Percentiles rank a stretch among this genome's conserved stretches.
Conservation (phyloP, 2,888 invertebrate genomes). For the Machimus atricapillus region DNA sequence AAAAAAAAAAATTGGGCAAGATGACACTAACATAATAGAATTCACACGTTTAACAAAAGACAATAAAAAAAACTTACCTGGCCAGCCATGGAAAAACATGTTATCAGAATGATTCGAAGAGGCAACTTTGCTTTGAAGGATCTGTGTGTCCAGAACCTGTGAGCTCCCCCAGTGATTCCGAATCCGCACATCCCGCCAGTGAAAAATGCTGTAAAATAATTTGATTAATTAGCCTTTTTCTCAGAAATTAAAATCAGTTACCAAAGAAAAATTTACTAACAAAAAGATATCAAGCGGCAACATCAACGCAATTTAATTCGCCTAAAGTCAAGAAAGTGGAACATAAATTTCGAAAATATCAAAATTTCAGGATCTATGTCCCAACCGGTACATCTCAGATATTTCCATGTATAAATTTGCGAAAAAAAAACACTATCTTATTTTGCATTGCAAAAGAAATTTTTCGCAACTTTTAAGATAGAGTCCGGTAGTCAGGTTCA, state of each 20-base stretch:
- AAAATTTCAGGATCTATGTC: background rate
- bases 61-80: constrained; percentile 65
- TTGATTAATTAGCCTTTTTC: background rate
- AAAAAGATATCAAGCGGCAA: background rate
- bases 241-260: background rate
- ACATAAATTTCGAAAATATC: background rate
- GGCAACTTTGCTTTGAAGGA: constrained; percentile 72
- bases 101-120: constrained; percentile 67
- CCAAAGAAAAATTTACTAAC: background rate
- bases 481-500: background rate
- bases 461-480: background rate
- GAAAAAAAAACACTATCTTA: background rate
- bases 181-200: constrained; percentile 69
- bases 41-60: background rate
- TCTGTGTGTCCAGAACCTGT: constrained; percentile 73
- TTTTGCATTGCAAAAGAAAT: background rate
- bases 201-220: constrained; percentile 60
- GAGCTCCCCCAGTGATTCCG: constrained; percentile 74
- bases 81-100: constrained; percentile 70
- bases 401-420: background rate
- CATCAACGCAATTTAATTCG: background rate
- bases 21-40: background rate
- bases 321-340: background rate
- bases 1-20: background rate
- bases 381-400: background rate